These are phyloP conservation scores for Phrynocephalus versicolor DNA, from an alignment of 2,113 vertebrate species.

Conservation along the genomic window DNA sequence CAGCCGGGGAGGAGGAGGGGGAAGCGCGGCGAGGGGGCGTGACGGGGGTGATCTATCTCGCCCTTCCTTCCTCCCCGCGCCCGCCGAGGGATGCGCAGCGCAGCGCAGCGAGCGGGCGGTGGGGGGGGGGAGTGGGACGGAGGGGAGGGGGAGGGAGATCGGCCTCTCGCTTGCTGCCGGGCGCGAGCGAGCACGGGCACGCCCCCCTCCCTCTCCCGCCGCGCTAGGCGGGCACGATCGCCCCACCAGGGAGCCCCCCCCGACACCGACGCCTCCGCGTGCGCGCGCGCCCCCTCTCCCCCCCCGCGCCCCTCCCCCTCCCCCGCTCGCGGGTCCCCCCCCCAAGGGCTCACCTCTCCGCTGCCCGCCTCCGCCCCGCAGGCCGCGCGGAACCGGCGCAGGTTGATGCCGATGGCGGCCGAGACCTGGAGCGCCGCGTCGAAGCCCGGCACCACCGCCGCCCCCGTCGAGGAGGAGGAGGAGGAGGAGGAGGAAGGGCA, in stretches of 20 bases:
- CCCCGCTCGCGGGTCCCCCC: too few relatives aligned
- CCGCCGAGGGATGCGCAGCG: too few relatives aligned
- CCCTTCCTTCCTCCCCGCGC: too few relatives aligned
- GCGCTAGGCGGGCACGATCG: background rate
- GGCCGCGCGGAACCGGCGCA: conserved; percentile 95
- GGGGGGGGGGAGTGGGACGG: too few relatives aligned
- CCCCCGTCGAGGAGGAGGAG: conserved; percentile 57
- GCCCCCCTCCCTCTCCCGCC: background rate
- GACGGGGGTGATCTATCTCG: too few relatives aligned
- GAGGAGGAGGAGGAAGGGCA: too few relatives aligned
- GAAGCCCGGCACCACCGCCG: conserved; percentile 90
- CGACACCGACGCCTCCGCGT: conserved; percentile 26
- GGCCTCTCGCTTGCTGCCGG: too few relatives aligned
- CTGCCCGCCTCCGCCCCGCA: conserved; percentile 90
- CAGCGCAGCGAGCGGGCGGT: too few relatives aligned
- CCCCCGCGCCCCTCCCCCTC: conserved; percentile 38
- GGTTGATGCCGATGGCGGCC: conserved; percentile 92
- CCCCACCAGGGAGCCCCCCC: conserved; percentile 17
- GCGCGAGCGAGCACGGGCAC: background rate
- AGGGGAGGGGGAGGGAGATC: too few relatives aligned
- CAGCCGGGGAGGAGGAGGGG: too few relatives aligned
- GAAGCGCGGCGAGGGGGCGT: background rate
- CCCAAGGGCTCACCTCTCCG: conserved; percentile 90
- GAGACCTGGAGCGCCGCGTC: conserved; percentile 95
- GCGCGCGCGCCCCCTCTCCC: conserved; percentile 8